A percentile compares a stretch with the other conserved stretches of the same genome.
Conservation (phyloP, 2,113 vertebrate species). For the Stegostoma tigrinum region DNA sequence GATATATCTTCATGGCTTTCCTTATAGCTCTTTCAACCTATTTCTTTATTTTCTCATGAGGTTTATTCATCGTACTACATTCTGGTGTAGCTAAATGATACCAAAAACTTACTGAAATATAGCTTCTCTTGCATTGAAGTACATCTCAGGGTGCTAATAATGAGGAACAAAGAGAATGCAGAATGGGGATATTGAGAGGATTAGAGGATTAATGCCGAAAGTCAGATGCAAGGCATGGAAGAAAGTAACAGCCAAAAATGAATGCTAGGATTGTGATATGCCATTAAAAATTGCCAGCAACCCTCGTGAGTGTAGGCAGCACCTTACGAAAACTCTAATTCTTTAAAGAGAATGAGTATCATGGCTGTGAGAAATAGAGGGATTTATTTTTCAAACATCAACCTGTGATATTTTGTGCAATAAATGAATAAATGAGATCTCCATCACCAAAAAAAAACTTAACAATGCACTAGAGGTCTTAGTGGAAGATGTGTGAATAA, state of each 20-base stretch:
- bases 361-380: not conserved
- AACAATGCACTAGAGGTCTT: not conserved
- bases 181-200: slow-evolving; percentile 2
- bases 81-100: not conserved
- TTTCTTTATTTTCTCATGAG: not conserved
- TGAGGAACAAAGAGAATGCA: not conserved
- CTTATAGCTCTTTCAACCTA: not conserved
- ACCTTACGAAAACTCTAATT: not conserved
- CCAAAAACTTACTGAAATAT: not conserved
- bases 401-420: not conserved
- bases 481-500: not conserved
- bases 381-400: not conserved
- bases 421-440: not conserved
- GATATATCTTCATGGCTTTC: not conserved
- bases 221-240: not conserved
- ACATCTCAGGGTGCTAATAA: not conserved
- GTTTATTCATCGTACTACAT: not conserved
- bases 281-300: not conserved
- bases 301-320: not conserved
- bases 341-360: not conserved
- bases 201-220: not conserved
- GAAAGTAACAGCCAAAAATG: not conserved
- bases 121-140: not conserved
- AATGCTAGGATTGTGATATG: not conserved
- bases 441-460: not conserved